Conservation (phyloP, 2,113 vertebrate species). For the Motacilla alba region DNA sequence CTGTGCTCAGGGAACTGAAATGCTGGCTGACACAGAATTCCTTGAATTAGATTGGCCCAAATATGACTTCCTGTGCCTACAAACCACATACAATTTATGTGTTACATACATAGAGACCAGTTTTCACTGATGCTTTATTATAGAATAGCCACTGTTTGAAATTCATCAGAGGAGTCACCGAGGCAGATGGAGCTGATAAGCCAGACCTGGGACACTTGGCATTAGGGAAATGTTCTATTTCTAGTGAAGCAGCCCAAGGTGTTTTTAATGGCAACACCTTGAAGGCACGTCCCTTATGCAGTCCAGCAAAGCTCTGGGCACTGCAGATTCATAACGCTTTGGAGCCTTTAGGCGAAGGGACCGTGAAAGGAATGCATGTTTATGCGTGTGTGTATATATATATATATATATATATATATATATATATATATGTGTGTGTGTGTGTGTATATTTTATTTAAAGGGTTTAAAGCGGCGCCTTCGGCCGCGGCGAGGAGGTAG, state of each 20-base stretch:
- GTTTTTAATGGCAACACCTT: not conserved
- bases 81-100: not conserved
- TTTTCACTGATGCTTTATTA: not conserved
- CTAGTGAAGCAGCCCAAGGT: not conserved
- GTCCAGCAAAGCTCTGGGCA: not conserved
- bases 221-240: not conserved
- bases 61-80: not conserved
- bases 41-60: not conserved
- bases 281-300: not conserved
- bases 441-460: no score
- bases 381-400: not conserved
- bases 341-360: not conserved
- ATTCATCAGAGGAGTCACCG: not conserved
- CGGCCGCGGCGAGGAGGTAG: not conserved
- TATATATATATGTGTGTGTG: no score
- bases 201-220: not conserved
- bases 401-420: rapidly evolving
- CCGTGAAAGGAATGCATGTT: not conserved
- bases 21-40: not conserved
- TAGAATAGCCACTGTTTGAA: not conserved
- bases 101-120: not conserved
- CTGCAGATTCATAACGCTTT: not conserved
- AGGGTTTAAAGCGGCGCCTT: not conserved
- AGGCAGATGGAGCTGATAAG: not conserved
- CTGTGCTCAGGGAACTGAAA: not conserved